Conservation (phyloP, 2,113 vertebrate species). For the Leptobrachium leishanense region DNA sequence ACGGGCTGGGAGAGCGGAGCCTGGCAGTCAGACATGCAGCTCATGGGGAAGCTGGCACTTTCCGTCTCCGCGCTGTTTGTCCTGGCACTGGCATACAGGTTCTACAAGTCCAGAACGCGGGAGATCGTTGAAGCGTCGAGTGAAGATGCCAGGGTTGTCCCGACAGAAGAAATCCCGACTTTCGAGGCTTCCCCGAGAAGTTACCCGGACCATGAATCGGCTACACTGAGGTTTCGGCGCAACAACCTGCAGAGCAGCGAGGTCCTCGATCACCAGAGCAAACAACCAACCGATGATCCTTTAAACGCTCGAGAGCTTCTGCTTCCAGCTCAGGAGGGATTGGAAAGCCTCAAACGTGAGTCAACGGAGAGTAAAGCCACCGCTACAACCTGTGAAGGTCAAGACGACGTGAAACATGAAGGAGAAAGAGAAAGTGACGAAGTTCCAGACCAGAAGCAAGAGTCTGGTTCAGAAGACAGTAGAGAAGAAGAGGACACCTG, state of each 20-base stretch:
- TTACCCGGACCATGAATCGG: slow-evolving; percentile 46
- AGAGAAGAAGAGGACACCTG: neutral
- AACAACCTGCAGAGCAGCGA: neutral
- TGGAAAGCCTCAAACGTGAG: neutral
- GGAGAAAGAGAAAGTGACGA: neutral
- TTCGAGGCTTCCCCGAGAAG: neutral
- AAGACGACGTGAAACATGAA: neutral
- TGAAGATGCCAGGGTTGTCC: neutral
- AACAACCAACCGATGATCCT: neutral
- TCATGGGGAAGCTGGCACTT: slow-evolving; percentile 76
- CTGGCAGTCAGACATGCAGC: slow-evolving; percentile 81
- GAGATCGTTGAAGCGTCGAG: neutral
- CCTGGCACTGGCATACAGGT: slow-evolving; percentile 74
- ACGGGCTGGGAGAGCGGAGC: slow-evolving; percentile 56
- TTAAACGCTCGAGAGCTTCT: rapidly evolving
- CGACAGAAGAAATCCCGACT: rapidly evolving
- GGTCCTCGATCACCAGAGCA: neutral
- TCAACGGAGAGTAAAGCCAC: neutral
- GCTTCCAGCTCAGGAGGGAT: neutral
- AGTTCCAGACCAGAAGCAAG: neutral
- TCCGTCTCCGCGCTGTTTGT: slow-evolving; percentile 76
- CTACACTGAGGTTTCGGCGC: slow-evolving; percentile 31
- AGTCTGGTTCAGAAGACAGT: neutral
- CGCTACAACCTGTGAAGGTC: neutral
- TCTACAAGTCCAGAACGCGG: slow-evolving; percentile 72